phyloP scores from a whole-genome alignment of 2,888 invertebrate species.

The Lasioglossum zephyrum region DNA sequence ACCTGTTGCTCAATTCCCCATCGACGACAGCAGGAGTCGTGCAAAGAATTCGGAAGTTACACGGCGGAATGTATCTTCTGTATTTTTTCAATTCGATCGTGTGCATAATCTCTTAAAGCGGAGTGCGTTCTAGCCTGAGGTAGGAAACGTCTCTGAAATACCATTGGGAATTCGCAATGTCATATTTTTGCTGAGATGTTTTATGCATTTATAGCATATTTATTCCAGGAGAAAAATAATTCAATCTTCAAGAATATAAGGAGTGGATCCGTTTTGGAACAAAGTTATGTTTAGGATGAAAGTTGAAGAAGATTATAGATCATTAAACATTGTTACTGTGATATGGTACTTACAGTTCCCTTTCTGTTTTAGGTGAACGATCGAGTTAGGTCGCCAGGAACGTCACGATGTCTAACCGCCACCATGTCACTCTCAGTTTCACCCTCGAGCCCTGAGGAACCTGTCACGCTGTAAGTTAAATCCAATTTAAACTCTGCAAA shows the following conservation, averaged over 20 bases:
- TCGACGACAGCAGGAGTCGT: conserved; percentile 66
- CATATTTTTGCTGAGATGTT: background rate
- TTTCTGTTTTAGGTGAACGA: conserved; percentile 80
- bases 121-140: background rate
- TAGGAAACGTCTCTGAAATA: background rate
- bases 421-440: conserved; percentile 75
- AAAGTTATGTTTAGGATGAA: background rate
- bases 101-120: conserved; percentile 14
- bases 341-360: background rate
- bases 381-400: conserved; percentile 82
- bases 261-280: background rate
- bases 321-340: background rate
- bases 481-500: conserved; percentile 21
- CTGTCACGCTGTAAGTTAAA: conserved; percentile 82
- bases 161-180: background rate
- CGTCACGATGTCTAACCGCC: conserved; percentile 80
- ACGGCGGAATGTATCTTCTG: conserved; percentile 15
- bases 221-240: background rate
- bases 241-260: background rate
- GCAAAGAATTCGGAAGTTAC: conserved; percentile 66
- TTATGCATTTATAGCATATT: background rate
- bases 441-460: conserved; percentile 82
- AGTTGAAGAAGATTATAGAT: background rate
- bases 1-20: conserved; percentile 80
- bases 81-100: conserved; percentile 23